Base-by-base conservation (phyloP, 2,113 vertebrate species). In the Argyrosomus japonicus region DNA sequence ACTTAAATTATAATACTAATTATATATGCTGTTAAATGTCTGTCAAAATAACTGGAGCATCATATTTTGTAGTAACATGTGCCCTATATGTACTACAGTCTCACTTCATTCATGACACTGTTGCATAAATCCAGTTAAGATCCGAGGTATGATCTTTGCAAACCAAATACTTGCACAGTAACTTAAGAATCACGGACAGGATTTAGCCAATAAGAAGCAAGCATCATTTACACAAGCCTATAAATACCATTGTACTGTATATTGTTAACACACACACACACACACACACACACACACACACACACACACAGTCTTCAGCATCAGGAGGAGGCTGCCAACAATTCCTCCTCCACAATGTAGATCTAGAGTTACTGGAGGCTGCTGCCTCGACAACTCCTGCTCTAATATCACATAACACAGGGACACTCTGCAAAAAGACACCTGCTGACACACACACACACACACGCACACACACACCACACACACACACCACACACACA, bases 351-450 rank as follows among this genome's bases (percentile, higher is more conserved):
- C 40, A 58, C 50, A 36, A 5, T 32, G 29, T 58, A 77, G 61
- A 81, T 13, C 43, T 69, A 87, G 17, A 71, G 0, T 67, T 76
- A 76, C 67, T 72, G 71, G 47, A 84, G 64, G 69, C 63, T 70
- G 60, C 81, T 80, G 65, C 51, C 19, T 53, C 25, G 2, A 51
- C 65, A 40, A 25, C 68, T 69, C 14, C n/a, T 75, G 60, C 32
- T 57, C n/a, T 45, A 43, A 71, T 77, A 78, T 75, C 75, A 56
- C 40, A 68, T 71, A 47, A 68, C 70, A 82, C 56, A 62, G 14
- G 18, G 60, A 68, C 58, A 4, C 62, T 43, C 3, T 68, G 61
- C 71, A 83, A 27, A 58, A 62, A 68, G 36, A 54, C 32, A 65
- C 74, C 32, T 45, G 51, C 74, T 64, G 32, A 64, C 54, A 69